A percentile compares a stretch with the other conserved stretches of the same genome.
Evolutionary conservation across 2,888 invertebrate species (phyloP).

Genomic region (Dorcus hopei): DNA sequence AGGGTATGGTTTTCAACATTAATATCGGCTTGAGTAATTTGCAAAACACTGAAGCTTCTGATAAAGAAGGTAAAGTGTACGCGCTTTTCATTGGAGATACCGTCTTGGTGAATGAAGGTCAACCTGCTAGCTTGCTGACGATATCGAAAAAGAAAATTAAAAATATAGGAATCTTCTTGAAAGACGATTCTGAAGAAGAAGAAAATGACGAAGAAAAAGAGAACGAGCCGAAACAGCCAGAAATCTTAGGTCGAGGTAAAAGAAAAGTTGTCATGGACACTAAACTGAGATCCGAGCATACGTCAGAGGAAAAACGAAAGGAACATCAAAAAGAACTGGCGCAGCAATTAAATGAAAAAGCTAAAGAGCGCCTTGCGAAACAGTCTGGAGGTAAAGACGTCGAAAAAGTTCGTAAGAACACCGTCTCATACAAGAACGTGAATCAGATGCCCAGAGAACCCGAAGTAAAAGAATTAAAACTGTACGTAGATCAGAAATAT

Average conservation of each 20-base stretch:
- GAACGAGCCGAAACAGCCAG: constrained; percentile 58
- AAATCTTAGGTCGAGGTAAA: constrained; percentile 72
- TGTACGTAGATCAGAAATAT: constrained; percentile 95
- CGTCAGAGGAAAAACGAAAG: constrained; percentile 95
- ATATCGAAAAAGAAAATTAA: constrained; percentile 93
- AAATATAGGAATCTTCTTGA: constrained; percentile 92
- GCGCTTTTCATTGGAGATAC: constrained; percentile 97
- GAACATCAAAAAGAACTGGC: constrained; percentile 96
- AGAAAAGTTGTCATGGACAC: constrained; percentile 90
- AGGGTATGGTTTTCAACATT: constrained; percentile 94
- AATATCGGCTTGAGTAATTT: constrained; percentile 89
- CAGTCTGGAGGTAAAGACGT: constrained; percentile 81
- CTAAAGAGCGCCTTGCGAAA: constrained; percentile 86
- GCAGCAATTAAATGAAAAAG: constrained; percentile 85
- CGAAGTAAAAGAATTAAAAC: constrained; percentile 89
- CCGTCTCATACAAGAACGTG: constrained; percentile 88
- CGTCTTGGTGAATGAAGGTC: constrained; percentile 84
- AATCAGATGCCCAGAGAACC: constrained; percentile 91
- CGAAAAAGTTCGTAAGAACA: constrained; percentile 89
- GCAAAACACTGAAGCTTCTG: constrained; percentile 74
- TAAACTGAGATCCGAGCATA: constrained; percentile 89
- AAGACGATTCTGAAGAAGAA: constrained; percentile 83
- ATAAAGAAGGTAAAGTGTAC: constrained; percentile 85
- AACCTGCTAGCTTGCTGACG: constrained; percentile 82
- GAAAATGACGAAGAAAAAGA: constrained; percentile 76